Evolutionary conservation across 2,113 vertebrate species (phyloP).

Genomic region (Microtus montanus): DNA sequence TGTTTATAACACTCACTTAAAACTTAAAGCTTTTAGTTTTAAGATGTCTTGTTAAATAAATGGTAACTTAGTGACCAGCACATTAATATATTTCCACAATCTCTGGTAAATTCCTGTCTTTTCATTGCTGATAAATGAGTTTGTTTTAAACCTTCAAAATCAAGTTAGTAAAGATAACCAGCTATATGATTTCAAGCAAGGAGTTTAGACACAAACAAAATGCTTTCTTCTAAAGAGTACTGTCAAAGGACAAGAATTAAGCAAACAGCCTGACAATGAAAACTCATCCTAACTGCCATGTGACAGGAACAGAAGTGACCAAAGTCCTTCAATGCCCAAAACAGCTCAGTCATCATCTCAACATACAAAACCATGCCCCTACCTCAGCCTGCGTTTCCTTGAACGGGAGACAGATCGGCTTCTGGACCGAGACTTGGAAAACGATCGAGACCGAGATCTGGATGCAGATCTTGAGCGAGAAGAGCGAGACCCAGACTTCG

Average conservation of each 20-base stretch:
- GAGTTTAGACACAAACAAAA: slow-evolving; percentile 62
- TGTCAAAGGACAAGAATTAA: slow-evolving; percentile 54
- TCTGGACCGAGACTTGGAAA: slow-evolving; percentile 92
- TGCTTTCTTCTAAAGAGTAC: slow-evolving; percentile 44
- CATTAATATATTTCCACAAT: neutral
- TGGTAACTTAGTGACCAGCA: neutral
- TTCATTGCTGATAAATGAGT: slow-evolving; percentile 28
- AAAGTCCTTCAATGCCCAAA: slow-evolving; percentile 32
- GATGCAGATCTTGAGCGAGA: slow-evolving; percentile 93
- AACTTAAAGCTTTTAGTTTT: neutral
- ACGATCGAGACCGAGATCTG: slow-evolving; percentile 92
- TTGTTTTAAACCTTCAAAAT: slow-evolving; percentile 53
- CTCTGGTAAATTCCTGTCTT: neutral
- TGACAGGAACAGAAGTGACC: slow-evolving; percentile 7
- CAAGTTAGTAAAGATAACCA: slow-evolving; percentile 53
- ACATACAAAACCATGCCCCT: neutral
- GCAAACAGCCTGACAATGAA: slow-evolving; percentile 20
- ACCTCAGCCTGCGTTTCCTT: slow-evolving; percentile 95
- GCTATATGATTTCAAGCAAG: slow-evolving; percentile 42
- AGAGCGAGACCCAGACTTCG: slow-evolving; percentile 93
- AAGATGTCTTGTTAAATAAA: slow-evolving; percentile 50
- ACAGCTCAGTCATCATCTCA: neutral
- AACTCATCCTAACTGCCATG: neutral
- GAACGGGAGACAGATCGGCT: slow-evolving; percentile 95
- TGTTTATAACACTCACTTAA: neutral